Percentiles rank a stretch among this genome's conserved stretches.
These are phyloP conservation scores for Cephus runcator DNA, from an alignment of 2,888 invertebrate genomes.

Conservation along the genomic window DNA sequence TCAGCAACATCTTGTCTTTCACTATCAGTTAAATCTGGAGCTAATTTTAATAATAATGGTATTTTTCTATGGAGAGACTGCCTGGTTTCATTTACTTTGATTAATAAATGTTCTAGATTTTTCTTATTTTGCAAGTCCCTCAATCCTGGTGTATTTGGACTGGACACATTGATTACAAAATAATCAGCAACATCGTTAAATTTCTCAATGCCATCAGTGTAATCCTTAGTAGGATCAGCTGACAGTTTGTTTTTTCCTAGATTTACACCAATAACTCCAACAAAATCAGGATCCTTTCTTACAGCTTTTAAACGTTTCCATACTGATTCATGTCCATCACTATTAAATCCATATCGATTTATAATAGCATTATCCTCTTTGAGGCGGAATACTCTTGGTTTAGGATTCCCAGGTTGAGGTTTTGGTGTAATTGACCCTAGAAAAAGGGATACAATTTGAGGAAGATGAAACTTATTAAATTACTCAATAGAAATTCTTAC, in stretches of 20 bases:
- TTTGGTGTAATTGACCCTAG: conserved; percentile 85
- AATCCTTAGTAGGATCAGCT: conserved; percentile 80
- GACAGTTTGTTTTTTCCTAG: conserved; percentile 95
- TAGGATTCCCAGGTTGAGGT: conserved; percentile 92
- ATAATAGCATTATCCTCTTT: conserved; percentile 88
- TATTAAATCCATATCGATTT: conserved; percentile 97
- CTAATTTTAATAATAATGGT: conserved; percentile 92
- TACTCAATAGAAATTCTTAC: neutral
- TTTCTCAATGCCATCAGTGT: conserved; percentile 83
- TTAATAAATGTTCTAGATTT: conserved; percentile 77
- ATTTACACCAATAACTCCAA: conserved; percentile 88
- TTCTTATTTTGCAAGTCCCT: conserved; percentile 84
- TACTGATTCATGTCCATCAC: conserved; percentile 88
- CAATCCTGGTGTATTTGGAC: conserved; percentile 96
- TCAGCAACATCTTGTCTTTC: conserved; percentile 86
- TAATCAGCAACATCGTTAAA: conserved; percentile 92
- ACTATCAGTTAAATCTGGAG: conserved; percentile 84
- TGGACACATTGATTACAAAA: conserved; percentile 91
- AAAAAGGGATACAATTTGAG: conserved; percentile 7
- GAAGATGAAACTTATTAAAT: conserved; percentile 7
- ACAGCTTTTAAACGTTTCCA: conserved; percentile 72
- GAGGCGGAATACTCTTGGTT: conserved; percentile 92
- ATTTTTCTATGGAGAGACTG: conserved; percentile 70
- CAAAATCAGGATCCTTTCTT: conserved; percentile 68
- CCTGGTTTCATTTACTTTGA: conserved; percentile 72